A percentile compares a stretch with the other conserved stretches of the same genome.
Conservation (phyloP, 2,113 vertebrate species). For the Craseonycteris thonglongyai region DNA sequence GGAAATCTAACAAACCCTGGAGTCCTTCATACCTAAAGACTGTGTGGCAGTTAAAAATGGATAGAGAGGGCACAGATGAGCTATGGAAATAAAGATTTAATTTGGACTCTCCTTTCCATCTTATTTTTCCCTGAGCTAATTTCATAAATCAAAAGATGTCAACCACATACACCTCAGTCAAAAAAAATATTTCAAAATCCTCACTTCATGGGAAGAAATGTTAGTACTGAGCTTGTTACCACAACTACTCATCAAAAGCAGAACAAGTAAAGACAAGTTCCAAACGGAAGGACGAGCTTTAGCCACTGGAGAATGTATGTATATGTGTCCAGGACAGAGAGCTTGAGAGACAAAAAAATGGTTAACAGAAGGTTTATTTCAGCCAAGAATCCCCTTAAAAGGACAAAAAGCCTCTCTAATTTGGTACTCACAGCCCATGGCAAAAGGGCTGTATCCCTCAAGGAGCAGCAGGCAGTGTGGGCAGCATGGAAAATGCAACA, state of each 20-base stretch:
- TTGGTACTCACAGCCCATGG: background rate
- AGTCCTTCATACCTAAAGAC: background rate
- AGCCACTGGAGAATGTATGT: background rate
- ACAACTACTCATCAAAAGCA: constrained; percentile 23
- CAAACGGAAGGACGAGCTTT: background rate
- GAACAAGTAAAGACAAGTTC: background rate
- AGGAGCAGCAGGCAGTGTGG: constrained; percentile 39
- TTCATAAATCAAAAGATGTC: constrained; percentile 61
- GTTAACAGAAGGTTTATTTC: background rate
- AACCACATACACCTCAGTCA: constrained; percentile 55
- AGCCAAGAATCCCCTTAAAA: constrained; percentile 72
- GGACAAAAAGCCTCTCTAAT: constrained; percentile 59
- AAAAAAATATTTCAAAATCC: constrained; percentile 53
- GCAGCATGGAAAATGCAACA: background rate
- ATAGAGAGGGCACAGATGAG: background rate
- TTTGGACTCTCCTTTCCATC: constrained; percentile 21
- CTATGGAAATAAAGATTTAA: constrained; percentile 53
- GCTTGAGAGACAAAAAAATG: background rate
- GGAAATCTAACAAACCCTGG: background rate
- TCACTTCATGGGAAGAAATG: constrained; percentile 37
- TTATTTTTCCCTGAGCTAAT: constrained; percentile 48
- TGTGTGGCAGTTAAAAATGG: background rate
- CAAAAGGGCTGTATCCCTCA: background rate
- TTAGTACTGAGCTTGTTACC: constrained; percentile 33
- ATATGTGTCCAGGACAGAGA: background rate